Base-by-base conservation (phyloP, 2,888 invertebrate genomes). In the Calliopum simillimum region DNA sequence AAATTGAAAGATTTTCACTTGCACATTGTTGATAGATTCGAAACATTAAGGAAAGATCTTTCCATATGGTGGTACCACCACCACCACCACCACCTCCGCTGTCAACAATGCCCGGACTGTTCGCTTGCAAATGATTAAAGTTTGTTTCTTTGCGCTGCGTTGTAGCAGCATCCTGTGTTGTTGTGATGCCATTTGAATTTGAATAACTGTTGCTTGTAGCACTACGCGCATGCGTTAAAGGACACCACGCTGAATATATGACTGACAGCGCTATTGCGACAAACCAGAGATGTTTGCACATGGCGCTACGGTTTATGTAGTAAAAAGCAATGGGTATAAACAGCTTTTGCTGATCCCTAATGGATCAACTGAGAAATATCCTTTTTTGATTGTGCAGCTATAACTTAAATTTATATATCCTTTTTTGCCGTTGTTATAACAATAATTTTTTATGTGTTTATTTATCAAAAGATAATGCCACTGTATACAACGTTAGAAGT, bases 21-120 rank as follows among this genome's bases (percentile, higher is more conserved):
- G 92, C 89, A 87, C 95, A 95, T 79, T 94, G 94, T 84, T 92
- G 93, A 86, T 94, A 95, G 74, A 93, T 90, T 82, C 93, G 93
- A 80, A 93, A 94, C 75, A 93, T 90, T 79, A 91, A 89, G 77
- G 91, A 90, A 6, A 94, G 86, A 79, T 94, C 94, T 74, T 81
- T 83, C 84, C 84, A 85, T 69, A 82, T 76, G 44, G 78, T 70
- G 33, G 33, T 8, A 3, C 86, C 47, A 12, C 70, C 56, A 12
- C 62, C 25, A 8, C 72, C 64, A 25, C 33, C 8, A 33, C 62
- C 11, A 44, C 12, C 23, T 63, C 71, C 21, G 71, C 73, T 70
- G 63, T 41, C 71, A 46, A 58, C 44, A 71, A 23, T 43, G 69
- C 73, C 63, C n/a, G 19, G 16, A 21, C 19, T 6, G 12, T 49